Conservation (phyloP, 1,140 invertebrate genomes). For the Paraescarpia echinospica region DNA sequence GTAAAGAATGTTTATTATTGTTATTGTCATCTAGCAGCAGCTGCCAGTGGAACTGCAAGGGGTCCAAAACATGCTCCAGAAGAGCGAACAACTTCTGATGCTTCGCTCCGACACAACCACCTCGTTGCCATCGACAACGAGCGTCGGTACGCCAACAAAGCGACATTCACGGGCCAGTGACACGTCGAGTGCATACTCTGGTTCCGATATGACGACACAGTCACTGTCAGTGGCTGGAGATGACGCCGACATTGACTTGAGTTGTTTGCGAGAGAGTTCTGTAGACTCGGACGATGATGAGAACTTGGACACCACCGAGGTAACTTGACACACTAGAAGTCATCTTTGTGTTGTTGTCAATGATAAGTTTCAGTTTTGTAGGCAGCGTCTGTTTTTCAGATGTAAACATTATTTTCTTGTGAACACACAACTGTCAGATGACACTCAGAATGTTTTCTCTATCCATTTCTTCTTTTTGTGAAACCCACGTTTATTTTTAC, state of each 20-base stretch:
- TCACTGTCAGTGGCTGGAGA: conserved; percentile 66
- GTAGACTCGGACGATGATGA: conserved; percentile 86
- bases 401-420: neutral
- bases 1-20: too few species aligned
- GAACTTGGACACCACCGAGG: conserved; percentile 71
- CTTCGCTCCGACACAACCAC: conserved; percentile 53
- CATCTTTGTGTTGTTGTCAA: neutral
- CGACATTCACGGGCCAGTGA: conserved; percentile 87
- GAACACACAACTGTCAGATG: neutral
- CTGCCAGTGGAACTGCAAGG: conserved; percentile 42
- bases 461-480: neutral
- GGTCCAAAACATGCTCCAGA: conserved; percentile 37
- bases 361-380: neutral
- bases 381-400: neutral
- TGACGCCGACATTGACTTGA: conserved; percentile 79
- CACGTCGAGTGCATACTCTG: conserved; percentile 76
- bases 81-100: conserved; percentile 55
- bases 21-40: conserved; percentile 32
- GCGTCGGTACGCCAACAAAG: conserved; percentile 63
- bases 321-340: neutral
- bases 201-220: conserved; percentile 81
- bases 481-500: neutral
- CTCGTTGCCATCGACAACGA: conserved; percentile 48
- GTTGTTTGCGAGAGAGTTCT: conserved; percentile 88
- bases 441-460: neutral